A percentile compares a stretch with the other conserved stretches of the same genome.
These are phyloP conservation scores for Oscheius sp. DNA, from an alignment of 2,888 invertebrate species.

Conservation along the genomic window DNA sequence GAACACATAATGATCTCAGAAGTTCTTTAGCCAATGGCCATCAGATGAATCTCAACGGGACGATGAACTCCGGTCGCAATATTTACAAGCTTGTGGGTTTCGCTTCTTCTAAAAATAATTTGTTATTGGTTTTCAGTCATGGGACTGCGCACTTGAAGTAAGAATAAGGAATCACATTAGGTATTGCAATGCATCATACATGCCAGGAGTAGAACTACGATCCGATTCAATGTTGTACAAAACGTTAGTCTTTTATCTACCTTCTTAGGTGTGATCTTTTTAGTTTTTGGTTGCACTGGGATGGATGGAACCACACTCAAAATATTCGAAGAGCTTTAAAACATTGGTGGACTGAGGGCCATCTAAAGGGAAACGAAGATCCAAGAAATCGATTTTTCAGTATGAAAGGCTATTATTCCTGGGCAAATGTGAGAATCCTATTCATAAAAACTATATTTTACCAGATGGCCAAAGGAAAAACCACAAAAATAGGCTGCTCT, in stretches of 20 bases:
- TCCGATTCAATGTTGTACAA: conserved; percentile 49
- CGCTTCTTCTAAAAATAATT: neutral
- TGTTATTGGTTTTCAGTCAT: conserved; percentile 33
- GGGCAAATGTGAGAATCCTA: conserved; percentile 45
- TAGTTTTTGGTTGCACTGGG: conserved; percentile 46
- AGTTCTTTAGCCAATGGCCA: conserved; percentile 44
- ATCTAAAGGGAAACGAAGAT: conserved; percentile 41
- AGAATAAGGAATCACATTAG: conserved; percentile 38
- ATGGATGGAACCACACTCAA: conserved; percentile 36
- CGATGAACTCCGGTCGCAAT: conserved; percentile 45
- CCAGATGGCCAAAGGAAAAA: conserved; percentile 56
- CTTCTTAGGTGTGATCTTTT: neutral
- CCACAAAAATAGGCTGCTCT: conserved; percentile 43
- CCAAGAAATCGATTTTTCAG: conserved; percentile 42
- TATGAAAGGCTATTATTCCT: conserved; percentile 37
- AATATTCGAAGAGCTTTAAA: conserved; percentile 46
- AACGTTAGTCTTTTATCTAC: conserved; percentile 22
- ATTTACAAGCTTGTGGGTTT: conserved; percentile 48
- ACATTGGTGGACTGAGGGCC: conserved; percentile 50
- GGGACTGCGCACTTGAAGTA: conserved; percentile 44
- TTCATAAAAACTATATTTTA: neutral
- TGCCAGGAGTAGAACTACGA: conserved; percentile 37
- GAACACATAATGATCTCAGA: conserved; percentile 46
- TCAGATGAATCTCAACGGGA: conserved; percentile 40
- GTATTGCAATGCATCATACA: conserved; percentile 37